A percentile compares a stretch with the other conserved stretches of the same genome.
These are phyloP conservation scores for Toxotes lorentzi DNA, from an alignment of 2,797 vertebrate genomes.

Conservation along the genomic window DNA sequence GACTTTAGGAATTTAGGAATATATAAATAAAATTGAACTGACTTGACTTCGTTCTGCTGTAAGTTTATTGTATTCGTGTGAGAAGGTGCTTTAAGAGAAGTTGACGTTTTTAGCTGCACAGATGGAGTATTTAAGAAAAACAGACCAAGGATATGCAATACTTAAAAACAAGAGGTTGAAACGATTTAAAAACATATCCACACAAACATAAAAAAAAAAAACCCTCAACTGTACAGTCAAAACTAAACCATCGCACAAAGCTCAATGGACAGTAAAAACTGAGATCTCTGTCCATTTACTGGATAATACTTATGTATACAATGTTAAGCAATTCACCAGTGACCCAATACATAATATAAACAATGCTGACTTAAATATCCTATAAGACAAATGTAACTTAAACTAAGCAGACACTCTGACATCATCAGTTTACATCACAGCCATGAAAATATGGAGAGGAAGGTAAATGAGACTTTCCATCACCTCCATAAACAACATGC, in stretches of 20 bases:
- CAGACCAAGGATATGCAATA: no score
- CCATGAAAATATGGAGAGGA: neutral
- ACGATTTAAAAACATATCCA: neutral
- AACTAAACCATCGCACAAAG: neutral
- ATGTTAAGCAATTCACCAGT: neutral
- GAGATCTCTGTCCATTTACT: neutral
- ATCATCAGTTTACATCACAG: neutral
- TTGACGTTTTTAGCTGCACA: no score
- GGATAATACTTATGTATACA: neutral
- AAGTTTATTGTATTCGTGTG: no score
- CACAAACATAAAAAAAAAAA: neutral
- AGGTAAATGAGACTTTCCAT: slow-evolving; percentile 5
- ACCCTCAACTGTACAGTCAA: neutral
- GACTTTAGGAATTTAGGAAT: no score
- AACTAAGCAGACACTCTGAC: neutral
- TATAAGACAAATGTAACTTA: neutral
- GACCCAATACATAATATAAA: neutral
- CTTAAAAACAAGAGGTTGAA: neutral
- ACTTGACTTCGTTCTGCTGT: no score
- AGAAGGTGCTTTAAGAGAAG: no score
- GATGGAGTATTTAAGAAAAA: neutral
- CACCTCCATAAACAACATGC: neutral
- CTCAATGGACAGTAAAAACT: neutral
- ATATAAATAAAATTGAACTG: no score
- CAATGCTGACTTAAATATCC: neutral